Base-by-base conservation (phyloP, 2,888 invertebrate genomes). In the Pterostichus niger region DNA sequence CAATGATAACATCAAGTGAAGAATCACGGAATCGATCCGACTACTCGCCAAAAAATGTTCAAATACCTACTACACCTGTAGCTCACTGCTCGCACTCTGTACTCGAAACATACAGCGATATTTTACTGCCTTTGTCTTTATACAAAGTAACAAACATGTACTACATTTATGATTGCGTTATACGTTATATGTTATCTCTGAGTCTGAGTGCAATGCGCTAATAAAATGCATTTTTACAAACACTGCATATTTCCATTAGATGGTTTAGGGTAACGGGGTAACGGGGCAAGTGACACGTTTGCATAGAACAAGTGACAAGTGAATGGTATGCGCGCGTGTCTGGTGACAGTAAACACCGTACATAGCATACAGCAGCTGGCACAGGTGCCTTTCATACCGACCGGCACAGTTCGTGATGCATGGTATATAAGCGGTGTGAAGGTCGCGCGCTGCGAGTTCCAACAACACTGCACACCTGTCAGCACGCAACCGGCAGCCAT, bases 191-290 rank as follows among this genome's bases (percentile, higher is more conserved):
- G 44, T 71, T 71, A 71, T 44, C 40, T 40, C 40, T 40, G 40
- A 0, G 40, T 40, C 40, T 15, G 68, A 71, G 68, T 15, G 68
- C 68, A 71, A 71, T 71, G 68, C 44, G 31, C 68, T 44, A 71
- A 71, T 71, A 71, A 71, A 71, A 44, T 71, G 44, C 68, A 71
- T 71, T 71, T 71, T 71, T 71, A 71, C 68, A 40, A 71, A 71
- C 17, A 15, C 44, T 17, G 68, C 68, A 71, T 71, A 44, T 71
- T 35, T 33, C 33, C 33, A 17, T 44, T 10, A 71, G 40, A 71
- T 13, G 17, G 15, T 13, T 13, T 15, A 44, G 68, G 17, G 40
- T 15, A 9, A 35, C n/a, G 40, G 10, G 68, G 7, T 6, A n/a
- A 31, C 59, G 24, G 54, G 17, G 54, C 54, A 9, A 1, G 40